Evolutionary conservation across 2,797 vertebrate species (phyloP).

Genomic region (Orientallactaga sibirica): DNA sequence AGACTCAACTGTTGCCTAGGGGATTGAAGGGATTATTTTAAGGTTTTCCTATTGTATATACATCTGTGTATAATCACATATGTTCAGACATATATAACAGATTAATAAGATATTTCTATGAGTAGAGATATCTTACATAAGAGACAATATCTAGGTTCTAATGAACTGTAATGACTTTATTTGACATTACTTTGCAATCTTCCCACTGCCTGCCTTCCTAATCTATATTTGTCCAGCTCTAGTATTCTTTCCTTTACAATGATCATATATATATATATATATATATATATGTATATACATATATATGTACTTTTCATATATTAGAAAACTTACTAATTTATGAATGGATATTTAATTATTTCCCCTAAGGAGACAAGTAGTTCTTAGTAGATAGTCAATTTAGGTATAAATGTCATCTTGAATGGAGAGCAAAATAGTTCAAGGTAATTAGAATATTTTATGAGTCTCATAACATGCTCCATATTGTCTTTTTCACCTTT

Average conservation of each 20-base stretch:
- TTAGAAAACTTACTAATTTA: neutral
- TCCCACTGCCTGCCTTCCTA: neutral
- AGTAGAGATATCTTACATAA: neutral
- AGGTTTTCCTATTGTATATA: neutral
- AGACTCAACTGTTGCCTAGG: neutral
- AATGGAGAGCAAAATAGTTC: neutral
- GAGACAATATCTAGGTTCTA: rapidly evolving
- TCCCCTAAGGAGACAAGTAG: slow-evolving; percentile 4
- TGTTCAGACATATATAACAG: neutral
- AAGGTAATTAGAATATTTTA: neutral
- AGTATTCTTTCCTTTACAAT: neutral
- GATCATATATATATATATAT: neutral
- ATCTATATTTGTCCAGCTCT: neutral
- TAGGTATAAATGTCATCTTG: neutral
- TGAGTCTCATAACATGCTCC: neutral
- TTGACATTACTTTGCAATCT: neutral
- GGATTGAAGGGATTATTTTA: slow-evolving; percentile 31
- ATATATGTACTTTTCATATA: neutral
- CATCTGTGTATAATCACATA: neutral
- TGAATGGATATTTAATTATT: neutral
- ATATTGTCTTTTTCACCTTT: neutral
- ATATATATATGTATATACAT: no score
- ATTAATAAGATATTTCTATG: neutral
- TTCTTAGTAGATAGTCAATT: neutral
- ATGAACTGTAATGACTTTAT: rapidly evolving